Base-by-base conservation (phyloP, 2,888 invertebrate species). In the Tanytarsus gracilentus region DNA sequence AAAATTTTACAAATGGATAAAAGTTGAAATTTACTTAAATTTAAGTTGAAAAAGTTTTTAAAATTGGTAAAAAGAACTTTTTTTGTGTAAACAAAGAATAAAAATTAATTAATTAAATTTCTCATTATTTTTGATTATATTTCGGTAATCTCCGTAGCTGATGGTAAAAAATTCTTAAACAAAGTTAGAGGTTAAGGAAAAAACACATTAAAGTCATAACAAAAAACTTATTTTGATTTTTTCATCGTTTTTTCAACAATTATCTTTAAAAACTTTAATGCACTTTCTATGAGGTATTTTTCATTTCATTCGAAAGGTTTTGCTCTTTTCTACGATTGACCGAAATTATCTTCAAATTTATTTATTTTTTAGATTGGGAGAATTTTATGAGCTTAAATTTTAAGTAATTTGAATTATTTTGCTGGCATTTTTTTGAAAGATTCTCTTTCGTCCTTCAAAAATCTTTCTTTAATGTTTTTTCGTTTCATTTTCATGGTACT, bases 221-320 rank as follows among this genome's bases (percentile, higher is more conserved):
- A n/a, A n/a, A 51, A 25, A 51, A n/a, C n/a, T n/a, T n/a, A n/a
- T n/a, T n/a, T n/a, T n/a, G n/a, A n/a, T n/a, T n/a, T n/a, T n/a
- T n/a, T n/a, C n/a, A n/a, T n/a, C n/a, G n/a, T n/a, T 18, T 21
- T 33, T 55, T 49, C 49, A 49, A 49, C 7, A 26, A n/a, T 26
- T 26, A 26, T 14, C 14, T 26, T 49, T 49, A 26, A 9, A 44
- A 58, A 14, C 8, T 61, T 60, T 63, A 65, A 65, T 66, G 66
- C 66, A 66, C 66, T 66, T 66, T 60, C 63, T 63, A 64, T 66
- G 66, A 66, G 66, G 65, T 66, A 66, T 65, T 65, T 58, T 39
- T 23, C 6, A 25, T 55, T 56, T 26, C 40, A 33, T 39, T 40
- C 23, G 25, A 51, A 39, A 16, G 29, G 18, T 23, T 40, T 29